These are phyloP conservation scores for Mesocentrotus franciscanus DNA, from an alignment of 53 echinoderm and acorn worm species.

Conservation along the genomic window DNA sequence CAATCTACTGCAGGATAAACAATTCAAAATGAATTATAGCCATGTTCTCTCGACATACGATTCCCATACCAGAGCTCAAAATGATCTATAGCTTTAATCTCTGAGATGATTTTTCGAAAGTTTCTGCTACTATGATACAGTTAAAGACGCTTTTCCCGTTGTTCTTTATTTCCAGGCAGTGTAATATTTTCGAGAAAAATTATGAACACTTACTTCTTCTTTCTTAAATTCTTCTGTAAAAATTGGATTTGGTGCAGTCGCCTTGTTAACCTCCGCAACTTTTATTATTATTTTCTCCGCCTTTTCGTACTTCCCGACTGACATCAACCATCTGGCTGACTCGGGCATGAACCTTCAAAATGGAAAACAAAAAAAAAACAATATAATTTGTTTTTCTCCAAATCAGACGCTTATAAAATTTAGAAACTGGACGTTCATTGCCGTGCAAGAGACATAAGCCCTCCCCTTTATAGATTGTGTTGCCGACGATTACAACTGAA, in stretches of 20 bases:
- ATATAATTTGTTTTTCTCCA: no score
- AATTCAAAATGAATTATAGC: no score
- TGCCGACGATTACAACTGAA: neutral
- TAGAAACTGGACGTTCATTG: no score
- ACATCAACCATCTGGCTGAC: slow-evolving; percentile 75
- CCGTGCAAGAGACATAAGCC: no score
- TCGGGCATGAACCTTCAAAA: slow-evolving; percentile 67
- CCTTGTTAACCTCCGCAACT: slow-evolving; percentile 76
- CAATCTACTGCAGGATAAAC: no score
- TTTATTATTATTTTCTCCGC: slow-evolving; percentile 79
- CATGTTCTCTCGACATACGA: no score
- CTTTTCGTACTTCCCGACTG: slow-evolving; percentile 65
- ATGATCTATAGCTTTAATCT: no score
- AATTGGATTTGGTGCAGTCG: slow-evolving; percentile 70
- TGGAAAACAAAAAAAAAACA: neutral
- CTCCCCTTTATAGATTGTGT: no score
- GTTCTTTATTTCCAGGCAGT: neutral
- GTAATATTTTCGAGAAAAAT: neutral
- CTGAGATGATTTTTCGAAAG: no score
- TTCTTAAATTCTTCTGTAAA: slow-evolving; percentile 70
- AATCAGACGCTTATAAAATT: neutral
- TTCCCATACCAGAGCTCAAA: no score
- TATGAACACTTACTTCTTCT: slow-evolving; percentile 26
- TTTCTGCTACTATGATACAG: no score
- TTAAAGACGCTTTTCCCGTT: neutral